Base-by-base conservation (phyloP, 2,113 vertebrate genomes). In the Ploceus nigricollis region DNA sequence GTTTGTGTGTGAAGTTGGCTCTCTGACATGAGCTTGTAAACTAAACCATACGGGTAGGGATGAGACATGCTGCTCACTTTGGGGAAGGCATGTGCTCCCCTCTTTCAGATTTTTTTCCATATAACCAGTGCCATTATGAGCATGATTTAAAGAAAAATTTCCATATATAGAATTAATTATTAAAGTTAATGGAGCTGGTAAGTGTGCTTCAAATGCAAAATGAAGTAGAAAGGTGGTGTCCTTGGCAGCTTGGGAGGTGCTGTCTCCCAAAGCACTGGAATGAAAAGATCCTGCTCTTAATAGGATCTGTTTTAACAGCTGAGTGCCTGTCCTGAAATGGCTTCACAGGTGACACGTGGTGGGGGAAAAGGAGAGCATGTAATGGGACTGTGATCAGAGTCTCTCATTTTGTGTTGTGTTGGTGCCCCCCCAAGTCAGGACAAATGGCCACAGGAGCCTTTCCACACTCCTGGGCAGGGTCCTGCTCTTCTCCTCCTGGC, bases 1-100 rank as follows among this genome's bases (percentile, higher is more conserved):
- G 84, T 93, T 94, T 94, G 79, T 91, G 79, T 93, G 86, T 77
- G 78, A 92, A 91, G 79, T 30, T 12, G 10, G 72, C 81, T 87
- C 54, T 80, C 65, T 89, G 93, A 92, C 84, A 69, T 58, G 72
- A 90, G 72, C 45, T 63, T 61, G 54, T 89, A 89, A 97, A 87
- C 79, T 73, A 70, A 95, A 94, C 76, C 83, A 57, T 83, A 47
- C 2, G 27, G 21, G 30, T 20, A 30, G 87, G 45, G 50, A 57
- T 2, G 9, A 76, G 63, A 61, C 66, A 19, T 85, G 86, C 72
- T 93, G 75, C 76, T 81, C 58, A 51, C 66, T 81, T 72, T 2
- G 4, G 61, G 53, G 85, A 90, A 61, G 42, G 54, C 63, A 22
- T 54, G 53, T 83, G 54, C 42, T 81, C 79, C 45, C 35, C 77